Conservation (phyloP, 2,888 invertebrate genomes). For the Agriotes lineatus region DNA sequence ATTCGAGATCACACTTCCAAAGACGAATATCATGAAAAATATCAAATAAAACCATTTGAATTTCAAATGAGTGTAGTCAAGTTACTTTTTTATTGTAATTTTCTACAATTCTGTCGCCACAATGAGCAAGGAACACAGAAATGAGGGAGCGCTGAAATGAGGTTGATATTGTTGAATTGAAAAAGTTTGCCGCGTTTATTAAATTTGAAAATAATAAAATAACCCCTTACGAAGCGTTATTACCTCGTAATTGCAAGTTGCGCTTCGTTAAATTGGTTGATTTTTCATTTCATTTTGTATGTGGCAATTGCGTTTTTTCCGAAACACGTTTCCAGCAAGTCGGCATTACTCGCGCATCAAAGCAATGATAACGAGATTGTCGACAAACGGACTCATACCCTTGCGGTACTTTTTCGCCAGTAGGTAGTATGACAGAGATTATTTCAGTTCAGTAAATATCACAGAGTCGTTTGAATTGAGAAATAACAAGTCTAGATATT, state of each 20-base stretch:
- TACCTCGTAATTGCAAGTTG: conserved; percentile 42
- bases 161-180: conserved; percentile 52
- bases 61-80: conserved; percentile 51
- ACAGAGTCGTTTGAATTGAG: no score
- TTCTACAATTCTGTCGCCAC: conserved; percentile 33
- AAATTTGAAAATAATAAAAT: conserved; percentile 50
- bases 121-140: conserved; percentile 28
- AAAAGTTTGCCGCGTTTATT: conserved; percentile 53
- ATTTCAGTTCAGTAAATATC: no score
- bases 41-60: conserved; percentile 53
- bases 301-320: background rate
- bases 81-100: conserved; percentile 49
- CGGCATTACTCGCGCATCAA: no score
- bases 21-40: conserved; percentile 39
- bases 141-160: conserved; percentile 17
- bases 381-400: no score
- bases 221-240: conserved; percentile 45
- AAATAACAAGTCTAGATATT: no score
- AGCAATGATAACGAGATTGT: no score
- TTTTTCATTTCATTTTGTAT: conserved; percentile 26
- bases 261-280: conserved; percentile 40
- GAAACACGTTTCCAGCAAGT: no score
- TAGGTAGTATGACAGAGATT: no score
- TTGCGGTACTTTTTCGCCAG: no score
- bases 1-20: conserved; percentile 15